Base-by-base conservation (phyloP, 2,113 vertebrate genomes). In the Ia io region DNA sequence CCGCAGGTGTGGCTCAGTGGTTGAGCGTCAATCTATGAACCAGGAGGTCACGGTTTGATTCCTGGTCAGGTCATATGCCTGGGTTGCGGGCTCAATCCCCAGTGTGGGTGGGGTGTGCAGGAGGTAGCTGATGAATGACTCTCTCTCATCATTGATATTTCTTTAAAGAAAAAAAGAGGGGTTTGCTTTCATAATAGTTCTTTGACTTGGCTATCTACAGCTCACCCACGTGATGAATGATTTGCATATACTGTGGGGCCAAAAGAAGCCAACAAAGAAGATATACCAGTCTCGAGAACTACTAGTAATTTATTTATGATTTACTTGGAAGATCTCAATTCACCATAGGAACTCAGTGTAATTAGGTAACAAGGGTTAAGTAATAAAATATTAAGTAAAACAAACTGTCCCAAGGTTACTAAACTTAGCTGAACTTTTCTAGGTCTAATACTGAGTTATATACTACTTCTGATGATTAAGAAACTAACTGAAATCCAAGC, bases 301-400 rank as follows among this genome's bases (percentile, higher is more conserved):
- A 67, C 63, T 32, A 65, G 5, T 65, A 94, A 32, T 86, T 95
- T 71, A 44, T 37, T 23, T 56, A 74, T 61, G 7, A 92, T 53
- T 87, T 59, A 83, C 18, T 84, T 51, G n/a, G 37, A 91, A 91
- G 28, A 71, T 76, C 32, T 77, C 56, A 84, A 51, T 71, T 84
- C 32, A 65, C 84, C 67, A 77, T 3, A 82, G 61, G 28, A 73
- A 13, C 9, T 80, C 65, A 69, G 20, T 53, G 10, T 53, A 73
- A 84, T 71, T 73, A 80, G 30, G n/a, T 70, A 85, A 84, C 22
- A 80, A 91, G 9, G 73, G 14, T 65, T 40, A 90, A 47, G 35
- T 85, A n/a, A 63, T 70, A 77, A 94, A 88, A 59, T 83, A 76
- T 40, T 90, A 85, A 95, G 84, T 88, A 79, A 92, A 85, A 89